Conservation (phyloP, 2,888 invertebrate species). For the Synanthedon formicaeformis region DNA sequence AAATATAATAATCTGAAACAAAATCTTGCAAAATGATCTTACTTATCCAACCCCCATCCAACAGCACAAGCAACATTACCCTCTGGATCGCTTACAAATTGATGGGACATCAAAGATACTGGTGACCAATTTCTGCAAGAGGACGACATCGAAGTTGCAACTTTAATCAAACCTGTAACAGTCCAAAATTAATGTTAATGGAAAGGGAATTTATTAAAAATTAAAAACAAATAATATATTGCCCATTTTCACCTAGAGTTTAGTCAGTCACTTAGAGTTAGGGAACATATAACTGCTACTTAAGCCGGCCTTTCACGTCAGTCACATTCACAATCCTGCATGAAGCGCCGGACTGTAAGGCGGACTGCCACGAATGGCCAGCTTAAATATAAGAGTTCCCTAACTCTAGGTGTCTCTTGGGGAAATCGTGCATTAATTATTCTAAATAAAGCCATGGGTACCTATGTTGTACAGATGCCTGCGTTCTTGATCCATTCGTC, state of each 20-base stretch:
- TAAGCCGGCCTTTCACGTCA: too few species aligned
- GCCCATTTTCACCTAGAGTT: too few species aligned
- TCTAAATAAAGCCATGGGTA: constrained; percentile 8
- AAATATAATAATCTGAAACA: too few species aligned
- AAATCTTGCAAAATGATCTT: neutral
- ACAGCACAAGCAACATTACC: constrained; percentile 33
- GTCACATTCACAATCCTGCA: too few species aligned
- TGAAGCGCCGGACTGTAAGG: too few species aligned
- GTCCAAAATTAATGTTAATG: neutral
- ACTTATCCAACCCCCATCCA: constrained; percentile 59
- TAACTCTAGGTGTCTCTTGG: too few species aligned
- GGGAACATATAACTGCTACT: too few species aligned
- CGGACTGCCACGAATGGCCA: too few species aligned
- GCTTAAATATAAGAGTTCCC: too few species aligned
- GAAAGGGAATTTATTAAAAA: too few species aligned
- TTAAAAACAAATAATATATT: too few species aligned
- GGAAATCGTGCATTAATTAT: neutral
- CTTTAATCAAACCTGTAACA: constrained; percentile 39
- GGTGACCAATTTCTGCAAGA: constrained; percentile 44
- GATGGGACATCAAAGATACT: constrained; percentile 43
- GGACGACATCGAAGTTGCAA: constrained; percentile 38
- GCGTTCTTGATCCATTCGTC: constrained; percentile 24
- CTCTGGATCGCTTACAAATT: constrained; percentile 20
- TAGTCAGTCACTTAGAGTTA: too few species aligned
- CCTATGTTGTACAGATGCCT: constrained; percentile 46